A percentile compares a stretch with the other conserved stretches of the same genome.
Evolutionary conservation across 2,113 vertebrate species (phyloP).

Genomic region (Cavia porcellus): DNA sequence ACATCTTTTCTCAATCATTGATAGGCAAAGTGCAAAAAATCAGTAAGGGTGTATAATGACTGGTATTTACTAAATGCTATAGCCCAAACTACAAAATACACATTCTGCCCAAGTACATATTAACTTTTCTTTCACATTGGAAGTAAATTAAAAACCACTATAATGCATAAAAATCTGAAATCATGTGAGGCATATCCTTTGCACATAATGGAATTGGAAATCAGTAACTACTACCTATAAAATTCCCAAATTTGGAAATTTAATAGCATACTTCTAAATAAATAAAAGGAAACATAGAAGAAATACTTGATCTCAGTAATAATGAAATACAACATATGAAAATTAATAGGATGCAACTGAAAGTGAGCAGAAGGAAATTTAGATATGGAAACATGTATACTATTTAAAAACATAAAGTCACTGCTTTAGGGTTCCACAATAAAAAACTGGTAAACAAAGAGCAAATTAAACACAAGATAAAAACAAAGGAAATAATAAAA

Average conservation of each 20-base stretch:
- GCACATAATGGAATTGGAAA: neutral
- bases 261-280: slow-evolving; percentile 26
- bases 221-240: neutral
- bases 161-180: neutral
- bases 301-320: neutral
- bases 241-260: neutral
- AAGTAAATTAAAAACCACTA: neutral
- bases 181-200: neutral
- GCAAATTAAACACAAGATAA: neutral
- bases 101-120: neutral
- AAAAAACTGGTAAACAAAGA: neutral
- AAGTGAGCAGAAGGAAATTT: neutral
- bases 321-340: neutral
- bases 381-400: neutral
- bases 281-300: neutral
- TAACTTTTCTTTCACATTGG: neutral
- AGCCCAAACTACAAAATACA: neutral
- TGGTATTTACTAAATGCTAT: neutral
- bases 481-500: slow-evolving; percentile 21
- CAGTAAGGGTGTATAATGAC: neutral
- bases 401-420: neutral
- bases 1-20: neutral
- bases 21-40: neutral
- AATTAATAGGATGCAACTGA: neutral
- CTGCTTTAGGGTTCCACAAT: neutral